A percentile compares a stretch with the other conserved stretches of the same genome.
These are phyloP conservation scores for Ictalurus furcatus DNA, from an alignment of 2,113 vertebrate species.

Conservation along the genomic window DNA sequence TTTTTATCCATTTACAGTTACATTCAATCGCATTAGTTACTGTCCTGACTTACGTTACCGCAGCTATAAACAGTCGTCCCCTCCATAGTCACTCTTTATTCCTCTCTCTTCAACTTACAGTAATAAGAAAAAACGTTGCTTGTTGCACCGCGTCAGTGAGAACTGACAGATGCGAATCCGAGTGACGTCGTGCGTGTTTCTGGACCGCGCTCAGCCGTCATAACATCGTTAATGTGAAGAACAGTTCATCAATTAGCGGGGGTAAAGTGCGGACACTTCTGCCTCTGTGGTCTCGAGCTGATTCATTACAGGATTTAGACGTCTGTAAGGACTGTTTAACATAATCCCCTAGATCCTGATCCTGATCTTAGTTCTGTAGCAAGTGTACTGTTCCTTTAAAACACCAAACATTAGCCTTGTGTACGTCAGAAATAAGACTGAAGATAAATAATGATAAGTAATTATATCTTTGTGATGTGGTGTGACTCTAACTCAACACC, in stretches of 20 bases:
- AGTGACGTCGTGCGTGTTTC: neutral
- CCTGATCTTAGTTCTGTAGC: neutral
- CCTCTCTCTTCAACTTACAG: too few relatives aligned
- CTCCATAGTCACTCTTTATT: too few relatives aligned
- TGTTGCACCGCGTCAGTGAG: too few relatives aligned
- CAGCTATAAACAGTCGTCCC: too few relatives aligned
- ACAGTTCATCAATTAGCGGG: neutral
- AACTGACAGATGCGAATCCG: neutral
- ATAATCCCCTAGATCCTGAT: neutral
- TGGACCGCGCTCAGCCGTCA: neutral
- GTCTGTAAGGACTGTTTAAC: neutral
- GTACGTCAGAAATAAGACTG: neutral
- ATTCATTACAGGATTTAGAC: neutral
- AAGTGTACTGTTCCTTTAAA: neutral
- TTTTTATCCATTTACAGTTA: too few relatives aligned
- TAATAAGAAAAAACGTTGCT: too few relatives aligned
- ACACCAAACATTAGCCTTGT: neutral
- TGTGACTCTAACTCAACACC: too few relatives aligned
- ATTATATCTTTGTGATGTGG: too few relatives aligned
- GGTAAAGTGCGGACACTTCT: neutral
- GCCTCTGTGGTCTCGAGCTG: neutral
- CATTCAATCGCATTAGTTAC: too few relatives aligned
- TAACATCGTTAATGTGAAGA: neutral
- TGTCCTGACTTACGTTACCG: too few relatives aligned
- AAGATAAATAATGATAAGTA: too few relatives aligned